phyloP scores from a whole-genome alignment of 1,140 invertebrate genomes.

The Sesamia nonagrioides region DNA sequence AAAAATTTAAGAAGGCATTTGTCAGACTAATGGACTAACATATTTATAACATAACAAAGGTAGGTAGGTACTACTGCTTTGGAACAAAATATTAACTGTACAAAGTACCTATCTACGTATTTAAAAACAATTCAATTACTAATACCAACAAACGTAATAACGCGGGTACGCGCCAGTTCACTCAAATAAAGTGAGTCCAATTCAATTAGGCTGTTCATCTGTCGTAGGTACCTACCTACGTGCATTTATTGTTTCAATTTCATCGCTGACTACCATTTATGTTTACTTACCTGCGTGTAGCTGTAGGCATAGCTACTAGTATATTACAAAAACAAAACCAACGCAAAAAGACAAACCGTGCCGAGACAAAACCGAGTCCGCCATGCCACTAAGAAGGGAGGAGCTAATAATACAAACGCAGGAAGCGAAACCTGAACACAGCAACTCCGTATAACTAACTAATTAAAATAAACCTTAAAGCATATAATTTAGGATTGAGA shows the following conservation, averaged over 20 bases:
- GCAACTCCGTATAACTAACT: conserved; percentile 52
- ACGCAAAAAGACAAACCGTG: conserved; percentile 74
- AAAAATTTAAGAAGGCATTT: no score
- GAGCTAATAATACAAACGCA: conserved; percentile 73
- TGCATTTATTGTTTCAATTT: neutral
- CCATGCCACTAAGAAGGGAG: conserved; percentile 80
- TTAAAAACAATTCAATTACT: neutral
- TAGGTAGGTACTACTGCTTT: no score
- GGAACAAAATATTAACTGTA: no score
- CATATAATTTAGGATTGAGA: conserved; percentile 60
- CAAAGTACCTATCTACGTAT: no score
- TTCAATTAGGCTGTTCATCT: conserved; percentile 7
- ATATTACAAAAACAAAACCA: conserved; percentile 61
- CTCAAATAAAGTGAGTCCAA: neutral
- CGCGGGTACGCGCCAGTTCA: neutral
- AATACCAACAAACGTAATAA: neutral
- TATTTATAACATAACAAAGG: no score
- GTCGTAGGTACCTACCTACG: neutral
- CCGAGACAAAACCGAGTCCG: conserved; percentile 73
- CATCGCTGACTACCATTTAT: neutral
- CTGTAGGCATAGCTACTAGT: conserved; percentile 9
- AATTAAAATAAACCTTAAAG: conserved; percentile 67
- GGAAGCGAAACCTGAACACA: conserved; percentile 55
- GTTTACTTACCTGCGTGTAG: conserved; percentile 8
- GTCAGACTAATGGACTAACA: no score